A percentile compares a stretch with the other conserved stretches of the same genome.
phyloP scores from a whole-genome alignment of 2,888 invertebrate species.

The Melanotus villosus region DNA sequence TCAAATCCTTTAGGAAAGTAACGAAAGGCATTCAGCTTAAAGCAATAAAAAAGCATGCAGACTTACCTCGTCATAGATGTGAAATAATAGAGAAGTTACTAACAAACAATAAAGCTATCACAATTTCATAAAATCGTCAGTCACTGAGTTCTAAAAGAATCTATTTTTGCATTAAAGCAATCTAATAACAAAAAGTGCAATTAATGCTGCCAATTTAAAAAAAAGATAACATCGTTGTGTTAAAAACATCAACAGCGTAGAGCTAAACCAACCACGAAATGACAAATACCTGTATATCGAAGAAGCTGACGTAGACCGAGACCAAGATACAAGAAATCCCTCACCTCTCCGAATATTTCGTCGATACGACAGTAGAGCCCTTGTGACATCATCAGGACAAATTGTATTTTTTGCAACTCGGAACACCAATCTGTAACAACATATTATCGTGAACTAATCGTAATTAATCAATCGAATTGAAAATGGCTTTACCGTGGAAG shows the following conservation, averaged over 20 bases:
- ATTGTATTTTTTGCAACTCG: conserved; percentile 79
- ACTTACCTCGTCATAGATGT: conserved; percentile 18
- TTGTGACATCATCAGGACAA: conserved; percentile 82
- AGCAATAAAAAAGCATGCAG: conserved; percentile 18
- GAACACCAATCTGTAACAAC: conserved; percentile 77
- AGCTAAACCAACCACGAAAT: conserved; percentile 6
- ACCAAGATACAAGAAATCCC: conserved; percentile 76
- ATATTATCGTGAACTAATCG: too few species aligned
- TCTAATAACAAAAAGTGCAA: background rate
- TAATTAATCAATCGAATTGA: too few species aligned
- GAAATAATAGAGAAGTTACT: conserved; percentile 11
- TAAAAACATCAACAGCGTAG: conserved; percentile 15
- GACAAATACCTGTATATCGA: conserved; percentile 72
- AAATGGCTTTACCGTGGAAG: conserved; percentile 83
- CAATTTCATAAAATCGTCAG: background rate
- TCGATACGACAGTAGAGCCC: conserved; percentile 76
- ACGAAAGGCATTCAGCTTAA: background rate
- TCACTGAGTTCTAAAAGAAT: background rate
- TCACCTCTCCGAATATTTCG: conserved; percentile 73
- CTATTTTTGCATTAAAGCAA: conserved; percentile 2
- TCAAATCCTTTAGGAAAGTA: background rate
- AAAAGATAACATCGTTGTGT: background rate
- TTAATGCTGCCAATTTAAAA: conserved; percentile 22
- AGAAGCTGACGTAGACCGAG: conserved; percentile 74
- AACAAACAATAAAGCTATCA: background rate